Conservation (phyloP, 2,113 vertebrate species). For the Columba janthina region DNA sequence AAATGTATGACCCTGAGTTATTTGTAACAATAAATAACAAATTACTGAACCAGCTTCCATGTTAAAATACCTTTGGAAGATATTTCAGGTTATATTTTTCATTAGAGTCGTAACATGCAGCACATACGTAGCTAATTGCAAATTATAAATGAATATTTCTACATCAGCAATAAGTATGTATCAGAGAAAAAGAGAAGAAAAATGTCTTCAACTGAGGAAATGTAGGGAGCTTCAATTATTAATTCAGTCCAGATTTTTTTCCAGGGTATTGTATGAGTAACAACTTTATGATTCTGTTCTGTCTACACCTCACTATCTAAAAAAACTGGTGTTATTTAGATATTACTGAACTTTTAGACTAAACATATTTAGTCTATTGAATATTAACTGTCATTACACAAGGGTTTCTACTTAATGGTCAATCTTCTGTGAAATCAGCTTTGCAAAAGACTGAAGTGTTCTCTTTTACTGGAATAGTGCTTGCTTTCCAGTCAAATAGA, state of each 20-base stretch:
- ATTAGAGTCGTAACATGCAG: not conserved
- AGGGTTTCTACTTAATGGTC: not conserved
- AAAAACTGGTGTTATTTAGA: not conserved
- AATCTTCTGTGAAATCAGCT: not conserved
- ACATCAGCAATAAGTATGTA: not conserved
- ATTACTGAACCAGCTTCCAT: not conserved
- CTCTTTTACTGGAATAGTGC: not conserved
- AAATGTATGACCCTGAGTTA: not conserved
- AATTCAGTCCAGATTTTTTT: not conserved
- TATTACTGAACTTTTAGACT: not conserved
- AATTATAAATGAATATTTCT: not conserved
- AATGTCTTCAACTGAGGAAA: not conserved
- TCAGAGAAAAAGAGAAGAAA: not conserved
- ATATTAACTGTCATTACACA: not conserved
- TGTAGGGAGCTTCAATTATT: not conserved
- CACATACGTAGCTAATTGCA: not conserved
- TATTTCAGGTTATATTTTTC: not conserved
- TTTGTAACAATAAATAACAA: not conserved
- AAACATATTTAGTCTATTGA: not conserved
- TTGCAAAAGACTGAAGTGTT: not conserved
- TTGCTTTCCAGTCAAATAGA: not conserved
- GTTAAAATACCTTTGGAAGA: not conserved
- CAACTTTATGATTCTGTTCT: not conserved
- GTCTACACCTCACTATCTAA: not conserved
- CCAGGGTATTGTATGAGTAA: not conserved